These are phyloP conservation scores for Nemapogon koenigi DNA, from an alignment of 2,888 invertebrate genomes.

Conservation along the genomic window DNA sequence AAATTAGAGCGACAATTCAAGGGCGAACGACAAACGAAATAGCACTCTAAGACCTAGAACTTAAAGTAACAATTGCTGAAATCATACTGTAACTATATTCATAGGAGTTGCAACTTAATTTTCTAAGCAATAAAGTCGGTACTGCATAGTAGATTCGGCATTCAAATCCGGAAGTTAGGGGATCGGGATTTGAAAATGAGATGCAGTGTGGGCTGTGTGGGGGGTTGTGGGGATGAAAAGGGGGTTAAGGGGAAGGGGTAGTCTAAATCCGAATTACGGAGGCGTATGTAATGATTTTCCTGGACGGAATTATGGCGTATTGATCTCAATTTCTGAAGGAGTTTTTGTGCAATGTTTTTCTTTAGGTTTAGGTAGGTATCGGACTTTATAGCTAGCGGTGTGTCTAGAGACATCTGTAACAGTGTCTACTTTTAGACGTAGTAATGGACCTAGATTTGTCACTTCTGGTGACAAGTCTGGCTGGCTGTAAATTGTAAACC, in stretches of 20 bases:
- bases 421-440: no score
- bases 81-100: constrained; percentile 21
- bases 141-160: constrained; percentile 15
- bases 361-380: not conserved
- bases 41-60: constrained; percentile 40
- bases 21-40: constrained; percentile 42
- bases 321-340: constrained; percentile 25
- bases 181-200: constrained; percentile 59
- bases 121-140: constrained; percentile 29
- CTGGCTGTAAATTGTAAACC: no score
- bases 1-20: not conserved
- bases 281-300: constrained; percentile 65
- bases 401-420: no score
- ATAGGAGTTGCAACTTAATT: constrained; percentile 24
- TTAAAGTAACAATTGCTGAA: constrained; percentile 49
- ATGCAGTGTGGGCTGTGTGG: constrained; percentile 38
- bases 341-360: constrained; percentile 3
- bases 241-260: constrained; percentile 27
- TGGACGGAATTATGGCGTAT: constrained; percentile 57
- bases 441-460: no score
- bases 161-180: constrained; percentile 39
- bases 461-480: no score
- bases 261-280: constrained; percentile 62
- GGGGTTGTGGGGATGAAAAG: constrained; percentile 16
- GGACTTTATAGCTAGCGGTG: no score